Evolutionary conservation across 2,888 invertebrate species (phyloP).

Genomic region (Drosophila mulleri): DNA sequence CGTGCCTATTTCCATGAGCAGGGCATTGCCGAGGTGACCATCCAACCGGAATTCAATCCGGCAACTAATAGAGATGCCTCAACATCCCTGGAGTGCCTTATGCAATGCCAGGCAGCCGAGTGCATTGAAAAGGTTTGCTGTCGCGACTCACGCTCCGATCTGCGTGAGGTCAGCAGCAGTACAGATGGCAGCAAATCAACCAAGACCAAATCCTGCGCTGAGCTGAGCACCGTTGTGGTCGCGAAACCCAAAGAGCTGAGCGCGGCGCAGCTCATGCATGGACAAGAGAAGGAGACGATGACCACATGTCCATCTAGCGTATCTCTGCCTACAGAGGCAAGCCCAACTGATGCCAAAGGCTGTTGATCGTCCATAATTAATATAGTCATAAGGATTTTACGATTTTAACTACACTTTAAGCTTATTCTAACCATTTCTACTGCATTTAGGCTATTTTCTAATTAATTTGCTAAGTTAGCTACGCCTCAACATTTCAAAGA

Average conservation of each 20-base stretch:
- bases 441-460: slow-evolving; percentile 28
- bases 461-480: slow-evolving; percentile 1
- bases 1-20: slow-evolving; percentile 91
- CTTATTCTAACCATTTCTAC: slow-evolving; percentile 26
- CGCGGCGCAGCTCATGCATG: slow-evolving; percentile 46
- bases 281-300: background rate
- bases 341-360: slow-evolving; percentile 9
- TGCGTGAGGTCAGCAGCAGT: slow-evolving; percentile 72
- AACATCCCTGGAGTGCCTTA: slow-evolving; percentile 79
- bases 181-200: slow-evolving; percentile 41
- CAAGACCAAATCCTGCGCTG: slow-evolving; percentile 59
- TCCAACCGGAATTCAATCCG: slow-evolving; percentile 92
- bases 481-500: slow-evolving; percentile 3
- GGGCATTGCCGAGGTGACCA: slow-evolving; percentile 93
- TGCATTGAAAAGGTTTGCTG: slow-evolving; percentile 84
- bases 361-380: slow-evolving; percentile 16
- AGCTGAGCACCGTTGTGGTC: slow-evolving; percentile 55
- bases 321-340: slow-evolving; percentile 29
- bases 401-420: slow-evolving; percentile 70
- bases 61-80: slow-evolving; percentile 65
- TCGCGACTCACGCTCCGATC: slow-evolving; percentile 77
- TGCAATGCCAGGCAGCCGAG: slow-evolving; percentile 80
- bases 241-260: slow-evolving; percentile 61
- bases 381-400: slow-evolving; percentile 46
- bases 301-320: slow-evolving; percentile 37